These are phyloP conservation scores for Hydroisotoma schaefferi DNA, from an alignment of 2,888 invertebrate genomes.

Conservation along the genomic window DNA sequence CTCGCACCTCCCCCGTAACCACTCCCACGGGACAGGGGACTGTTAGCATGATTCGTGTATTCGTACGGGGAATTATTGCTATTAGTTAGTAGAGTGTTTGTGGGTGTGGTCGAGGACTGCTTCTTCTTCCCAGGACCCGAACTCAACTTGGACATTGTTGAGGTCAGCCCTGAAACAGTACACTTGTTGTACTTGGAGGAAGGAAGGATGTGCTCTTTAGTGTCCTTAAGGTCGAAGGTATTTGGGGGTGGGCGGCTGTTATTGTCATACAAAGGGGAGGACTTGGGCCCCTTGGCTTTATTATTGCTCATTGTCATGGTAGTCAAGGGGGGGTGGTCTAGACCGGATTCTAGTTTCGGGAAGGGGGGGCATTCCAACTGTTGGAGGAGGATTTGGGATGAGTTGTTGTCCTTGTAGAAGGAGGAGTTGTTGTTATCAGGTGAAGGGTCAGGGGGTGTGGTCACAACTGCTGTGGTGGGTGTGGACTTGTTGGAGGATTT, in stretches of 20 bases:
- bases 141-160: conserved; percentile 17
- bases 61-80: too few species aligned
- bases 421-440: conserved; percentile 47
- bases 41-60: too few species aligned
- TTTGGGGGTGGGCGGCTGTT: too few species aligned
- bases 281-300: not conserved
- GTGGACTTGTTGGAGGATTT: conserved; percentile 7
- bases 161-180: conserved; percentile 26
- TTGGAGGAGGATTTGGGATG: conserved; percentile 4
- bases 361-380: conserved; percentile 1
- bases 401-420: conserved; percentile 47
- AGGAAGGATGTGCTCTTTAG: not conserved
- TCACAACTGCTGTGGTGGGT: conserved; percentile 16
- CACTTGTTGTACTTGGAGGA: conserved; percentile 12
- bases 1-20: too few species aligned
- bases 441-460: not conserved
- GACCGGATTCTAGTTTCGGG: not conserved
- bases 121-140: conserved; percentile 4
- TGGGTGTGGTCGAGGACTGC: conserved; percentile 11
- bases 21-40: too few species aligned
- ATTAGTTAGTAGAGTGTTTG: not conserved
- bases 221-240: not conserved
- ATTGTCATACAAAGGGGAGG: conserved; percentile 1
- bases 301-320: too few species aligned
- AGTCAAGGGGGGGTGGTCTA: not conserved